These are phyloP conservation scores for Thamnophis sirtalis DNA, from an alignment of 2,113 vertebrate genomes.

Conservation along the genomic window DNA sequence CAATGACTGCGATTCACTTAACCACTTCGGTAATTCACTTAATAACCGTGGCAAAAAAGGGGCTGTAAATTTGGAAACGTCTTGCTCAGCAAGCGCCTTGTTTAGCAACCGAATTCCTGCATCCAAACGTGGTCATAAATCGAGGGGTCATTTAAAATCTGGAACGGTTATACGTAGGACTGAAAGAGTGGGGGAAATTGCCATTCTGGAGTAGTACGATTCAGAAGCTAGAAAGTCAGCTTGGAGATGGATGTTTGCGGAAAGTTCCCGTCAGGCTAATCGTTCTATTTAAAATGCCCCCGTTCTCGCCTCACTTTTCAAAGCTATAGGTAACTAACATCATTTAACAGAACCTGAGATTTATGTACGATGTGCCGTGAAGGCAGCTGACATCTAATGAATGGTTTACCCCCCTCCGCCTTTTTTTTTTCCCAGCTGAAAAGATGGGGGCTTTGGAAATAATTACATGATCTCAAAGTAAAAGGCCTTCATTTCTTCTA, in stretches of 20 bases:
- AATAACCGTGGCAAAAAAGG: not conserved
- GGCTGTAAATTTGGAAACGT: not conserved
- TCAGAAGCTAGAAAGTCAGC: not conserved
- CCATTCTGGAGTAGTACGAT: not conserved
- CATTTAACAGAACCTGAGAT: not conserved
- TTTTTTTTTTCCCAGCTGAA: not conserved
- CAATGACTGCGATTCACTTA: not conserved
- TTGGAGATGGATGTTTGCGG: not conserved
- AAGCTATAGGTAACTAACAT: not conserved
- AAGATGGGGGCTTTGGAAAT: not conserved
- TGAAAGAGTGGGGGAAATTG: not conserved
- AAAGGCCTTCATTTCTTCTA: not conserved
- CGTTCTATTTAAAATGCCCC: not conserved
- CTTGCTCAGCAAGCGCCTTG: not conserved
- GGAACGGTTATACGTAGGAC: not conserved
- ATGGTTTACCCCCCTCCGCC: not conserved
- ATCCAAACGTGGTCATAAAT: rapidly evolving
- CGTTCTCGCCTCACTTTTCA: not conserved
- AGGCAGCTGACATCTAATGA: not conserved
- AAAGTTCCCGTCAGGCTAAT: not conserved
- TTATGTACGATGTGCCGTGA: not conserved
- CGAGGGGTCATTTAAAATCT: not conserved
- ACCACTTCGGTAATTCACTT: not conserved
- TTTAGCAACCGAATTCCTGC: not conserved
- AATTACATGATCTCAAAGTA: not conserved